Evolutionary conservation across 1,140 invertebrate species (phyloP).

Genomic region (Samia ricini): DNA sequence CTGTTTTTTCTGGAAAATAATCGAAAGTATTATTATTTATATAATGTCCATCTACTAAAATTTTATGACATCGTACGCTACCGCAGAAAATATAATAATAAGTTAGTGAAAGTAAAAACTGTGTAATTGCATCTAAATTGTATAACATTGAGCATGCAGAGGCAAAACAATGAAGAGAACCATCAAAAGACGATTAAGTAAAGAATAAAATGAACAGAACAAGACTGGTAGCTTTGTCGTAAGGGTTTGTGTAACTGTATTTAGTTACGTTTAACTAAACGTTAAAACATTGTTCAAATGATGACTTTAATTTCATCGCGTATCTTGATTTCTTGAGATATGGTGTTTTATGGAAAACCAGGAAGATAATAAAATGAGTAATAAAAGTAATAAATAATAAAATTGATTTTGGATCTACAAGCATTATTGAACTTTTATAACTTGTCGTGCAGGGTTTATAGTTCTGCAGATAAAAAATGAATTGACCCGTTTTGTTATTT

Average conservation of each 20-base stretch:
- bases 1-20: neutral
- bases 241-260: constrained; percentile 48
- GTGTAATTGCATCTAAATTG: constrained; percentile 47
- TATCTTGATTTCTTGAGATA: neutral
- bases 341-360: neutral
- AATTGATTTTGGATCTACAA: too few relatives aligned
- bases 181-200: constrained; percentile 64
- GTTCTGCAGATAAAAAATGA: too few relatives aligned
- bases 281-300: constrained; percentile 24
- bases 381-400: too few relatives aligned
- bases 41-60: neutral
- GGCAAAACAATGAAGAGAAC: constrained; percentile 38
- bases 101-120: constrained; percentile 53
- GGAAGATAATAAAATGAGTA: neutral
- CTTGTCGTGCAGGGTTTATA: too few relatives aligned
- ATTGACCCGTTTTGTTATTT: too few relatives aligned
- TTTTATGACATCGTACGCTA: neutral
- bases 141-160: constrained; percentile 35
- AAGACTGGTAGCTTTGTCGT: constrained; percentile 39
- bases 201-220: constrained; percentile 48
- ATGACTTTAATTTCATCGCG: constrained; percentile 10
- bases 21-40: neutral
- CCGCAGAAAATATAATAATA: constrained; percentile 13
- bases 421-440: too few relatives aligned
- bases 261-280: constrained; percentile 49